Conservation (phyloP, 2,888 invertebrate genomes). For the Limnephilus marmoratus region DNA sequence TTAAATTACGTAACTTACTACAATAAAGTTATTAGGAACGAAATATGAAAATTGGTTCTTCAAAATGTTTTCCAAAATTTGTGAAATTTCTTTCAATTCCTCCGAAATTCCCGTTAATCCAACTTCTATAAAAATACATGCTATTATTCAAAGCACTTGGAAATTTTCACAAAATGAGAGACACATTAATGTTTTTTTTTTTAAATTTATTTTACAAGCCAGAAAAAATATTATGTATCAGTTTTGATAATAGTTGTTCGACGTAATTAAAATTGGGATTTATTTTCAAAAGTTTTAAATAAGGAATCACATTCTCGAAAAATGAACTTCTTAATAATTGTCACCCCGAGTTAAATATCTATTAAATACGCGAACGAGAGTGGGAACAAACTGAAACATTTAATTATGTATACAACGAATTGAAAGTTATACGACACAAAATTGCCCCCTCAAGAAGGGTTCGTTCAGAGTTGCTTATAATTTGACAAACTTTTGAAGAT, state of each 20-base stretch:
- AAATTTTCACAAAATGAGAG: too few species aligned
- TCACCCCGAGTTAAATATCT: background rate
- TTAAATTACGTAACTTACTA: too few species aligned
- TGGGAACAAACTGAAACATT: background rate
- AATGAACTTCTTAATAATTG: background rate
- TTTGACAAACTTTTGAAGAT: slow-evolving; percentile 46
- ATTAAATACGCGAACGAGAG: background rate
- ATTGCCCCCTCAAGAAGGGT: slow-evolving; percentile 8
- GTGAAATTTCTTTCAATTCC: background rate
- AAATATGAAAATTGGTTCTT: background rate
- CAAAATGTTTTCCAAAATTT: background rate
- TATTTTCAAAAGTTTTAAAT: background rate
- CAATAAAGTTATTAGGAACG: background rate
- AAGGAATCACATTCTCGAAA: background rate
- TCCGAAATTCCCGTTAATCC: background rate
- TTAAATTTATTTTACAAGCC: too few species aligned
- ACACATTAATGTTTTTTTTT: too few species aligned
- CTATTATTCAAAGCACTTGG: background rate
- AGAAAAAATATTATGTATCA: too few species aligned
- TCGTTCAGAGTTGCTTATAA: slow-evolving; percentile 24
- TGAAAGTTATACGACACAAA: slow-evolving; percentile 27
- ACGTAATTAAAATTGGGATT: too few species aligned
- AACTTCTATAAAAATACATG: background rate
- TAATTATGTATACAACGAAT: background rate
- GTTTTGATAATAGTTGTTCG: too few species aligned